A percentile compares a stretch with the other conserved stretches of the same genome.
These are phyloP conservation scores for Neosilurus mollespiculum DNA, from an alignment of 2,797 vertebrate genomes.

Conservation along the genomic window DNA sequence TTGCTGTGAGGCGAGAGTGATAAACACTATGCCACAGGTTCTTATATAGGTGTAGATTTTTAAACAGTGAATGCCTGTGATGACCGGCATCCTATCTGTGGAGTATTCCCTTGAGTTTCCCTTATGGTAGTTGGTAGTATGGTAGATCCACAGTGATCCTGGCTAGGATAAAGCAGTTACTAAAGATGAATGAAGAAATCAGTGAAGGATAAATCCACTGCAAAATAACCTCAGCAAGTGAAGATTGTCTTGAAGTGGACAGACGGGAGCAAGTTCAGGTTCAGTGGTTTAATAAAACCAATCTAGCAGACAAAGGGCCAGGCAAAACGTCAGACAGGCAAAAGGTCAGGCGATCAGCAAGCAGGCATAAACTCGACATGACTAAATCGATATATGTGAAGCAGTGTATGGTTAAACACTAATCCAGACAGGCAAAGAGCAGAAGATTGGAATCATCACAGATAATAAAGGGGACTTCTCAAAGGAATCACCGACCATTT, in stretches of 20 bases:
- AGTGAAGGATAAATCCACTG: neutral
- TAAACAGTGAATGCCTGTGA: neutral
- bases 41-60: no score
- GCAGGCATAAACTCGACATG: neutral
- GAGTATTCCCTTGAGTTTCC: neutral
- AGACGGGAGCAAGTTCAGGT: neutral
- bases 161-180: neutral
- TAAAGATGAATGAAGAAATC: conserved; percentile 1
- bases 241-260: neutral
- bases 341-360: conserved; percentile 16
- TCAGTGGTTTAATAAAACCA: conserved; percentile 17
- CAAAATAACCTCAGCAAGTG: neutral
- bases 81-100: neutral
- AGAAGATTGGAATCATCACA: neutral
- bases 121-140: no score
- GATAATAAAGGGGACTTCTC: neutral
- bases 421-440: conserved; percentile 1
- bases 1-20: no score
- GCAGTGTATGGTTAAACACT: conserved; percentile 9
- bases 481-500: neutral
- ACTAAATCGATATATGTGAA: neutral
- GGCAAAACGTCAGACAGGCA: neutral
- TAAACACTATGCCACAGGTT: no score
- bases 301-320: neutral
- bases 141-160: neutral